A percentile compares a stretch with the other conserved stretches of the same genome.
Conservation (phyloP, 37 sponge, comb jelly and placozoan genomes). For the Aphrocallistes beatrix region DNA sequence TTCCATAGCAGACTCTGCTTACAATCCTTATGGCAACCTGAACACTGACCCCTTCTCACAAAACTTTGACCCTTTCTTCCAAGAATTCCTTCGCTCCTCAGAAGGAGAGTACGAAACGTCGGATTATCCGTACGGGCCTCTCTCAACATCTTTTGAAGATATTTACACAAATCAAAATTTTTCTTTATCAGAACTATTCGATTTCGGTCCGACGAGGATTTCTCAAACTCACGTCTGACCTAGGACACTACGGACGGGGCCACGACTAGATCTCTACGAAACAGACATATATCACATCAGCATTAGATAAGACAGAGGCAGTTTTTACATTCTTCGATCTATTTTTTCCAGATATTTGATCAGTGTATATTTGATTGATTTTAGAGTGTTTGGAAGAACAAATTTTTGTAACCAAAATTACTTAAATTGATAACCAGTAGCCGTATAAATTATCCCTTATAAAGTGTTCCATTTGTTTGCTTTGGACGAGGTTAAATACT, state of each 20-base stretch:
- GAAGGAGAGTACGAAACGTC: neutral
- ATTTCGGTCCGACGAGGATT: neutral
- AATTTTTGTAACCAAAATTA: neutral
- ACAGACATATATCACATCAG: neutral
- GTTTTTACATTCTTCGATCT: constrained; percentile 5
- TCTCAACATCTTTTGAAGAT: neutral
- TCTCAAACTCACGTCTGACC: neutral
- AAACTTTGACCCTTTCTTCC: neutral
- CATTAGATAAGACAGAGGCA: neutral
- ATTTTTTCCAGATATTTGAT: neutral
- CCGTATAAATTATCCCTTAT: too few species aligned
- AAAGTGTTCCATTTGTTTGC: too few species aligned
- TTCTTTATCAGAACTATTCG: constrained; percentile 7
- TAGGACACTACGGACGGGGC: neutral
- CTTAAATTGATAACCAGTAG: too few species aligned
- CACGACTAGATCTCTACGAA: too few species aligned
- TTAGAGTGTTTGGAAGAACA: neutral
- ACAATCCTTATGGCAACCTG: neutral
- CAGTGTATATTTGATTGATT: neutral
- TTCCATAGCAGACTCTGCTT: neutral
- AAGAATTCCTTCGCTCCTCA: neutral
- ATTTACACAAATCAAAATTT: neutral
- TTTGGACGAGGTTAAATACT: too few species aligned
- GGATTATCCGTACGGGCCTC: neutral
- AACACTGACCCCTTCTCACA: neutral